Base-by-base conservation (phyloP, 2,888 invertebrate genomes). In the Morpho achilles region DNA sequence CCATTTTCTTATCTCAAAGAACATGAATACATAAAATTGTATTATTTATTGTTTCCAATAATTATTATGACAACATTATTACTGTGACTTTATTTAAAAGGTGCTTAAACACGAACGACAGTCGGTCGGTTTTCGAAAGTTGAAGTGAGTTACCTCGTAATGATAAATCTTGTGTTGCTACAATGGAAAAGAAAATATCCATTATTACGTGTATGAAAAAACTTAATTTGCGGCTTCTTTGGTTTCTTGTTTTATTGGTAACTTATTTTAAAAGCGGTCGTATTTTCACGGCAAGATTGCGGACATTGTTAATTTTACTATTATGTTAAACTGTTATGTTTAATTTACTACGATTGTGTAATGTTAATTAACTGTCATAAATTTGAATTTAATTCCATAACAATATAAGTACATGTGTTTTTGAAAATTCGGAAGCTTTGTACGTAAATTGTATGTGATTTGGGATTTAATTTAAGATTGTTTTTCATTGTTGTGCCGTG, bases 201-300 rank as follows among this genome's bases (percentile, higher is more conserved):
- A 55, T 55, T 55, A 55, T 55, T 50, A n/a, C 50, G 46, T 53
- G 51, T 32, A 39, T 45, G 49, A 55, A 61, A 58, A 52, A 58
- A 52, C 55, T 45, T 22, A 55, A 61, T 61, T 58, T 58, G 58
- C 58, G 55, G 61, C 10, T 7, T 39, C 61, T 58, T 61, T 58
- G 54, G 40, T 39, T 41, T 51, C 53, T 50, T 43, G 40, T 45
- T 53, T 50, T 55, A 55, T 42, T 43, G 10, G 49, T 55, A 16
- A 39, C 39, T 23, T 44, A 44, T 50, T 8, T 42, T 23, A 8
- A 55, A 39, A 49, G 43, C 43, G 32, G 44, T 16, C 50, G 44
- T 55, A 55, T 50, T 47, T 55, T 55, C 39, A 54, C 50, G 43
- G n/a, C 16, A 9, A 10, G 55, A 2, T 39, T 55, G 23, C 32